Evolutionary conservation across 2,113 vertebrate species (phyloP), one percentile per base, ranked within the genome.

Genomic region (Macrotus californicus): DNA sequence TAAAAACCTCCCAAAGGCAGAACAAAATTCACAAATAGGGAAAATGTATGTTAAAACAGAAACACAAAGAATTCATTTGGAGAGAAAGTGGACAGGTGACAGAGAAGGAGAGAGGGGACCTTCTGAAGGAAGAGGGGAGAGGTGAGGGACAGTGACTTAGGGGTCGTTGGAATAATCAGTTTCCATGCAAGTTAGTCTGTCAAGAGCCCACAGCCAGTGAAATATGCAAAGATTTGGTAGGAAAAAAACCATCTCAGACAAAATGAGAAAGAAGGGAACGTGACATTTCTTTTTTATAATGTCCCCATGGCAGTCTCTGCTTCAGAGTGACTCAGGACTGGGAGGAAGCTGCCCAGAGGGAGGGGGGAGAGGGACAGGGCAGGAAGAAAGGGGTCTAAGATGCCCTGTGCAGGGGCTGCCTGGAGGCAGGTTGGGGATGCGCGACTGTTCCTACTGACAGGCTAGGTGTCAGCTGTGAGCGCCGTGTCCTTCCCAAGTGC

Each of bases 401-500:
- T 29, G 11, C 67, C 11, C n/a, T 6, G 18, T 4, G 1, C 15
- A 15, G 59, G 67, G 36, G 11, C 26, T 11, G 7, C 18, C 61
- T 67, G 36, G 67, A 56, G 31, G 36, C 5, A 66, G 64, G 21
- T 9, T 13, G 36, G 31, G 19, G 61, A 13, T n/a, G n/a, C 0
- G 19, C 10, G n/a, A 39, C n/a, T 41, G n/a, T 10, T 16, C 22
- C 64, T 54, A 9, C 4, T 14, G 29, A 3, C 8, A 54, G 29
- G 36, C 88, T 56, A 61, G 59, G 46, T 2, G 43, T 59, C 29
- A 26, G 34, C n/a, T 34, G 19, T 72, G 43, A 18, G 41, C 0
- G 0, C 39, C 5, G 24, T 3, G 0, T 59, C 22, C 36, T 46
- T 29, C 36, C 31, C 5, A 4, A 34, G 8, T 6, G 41, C 59